Evolutionary conservation across 2,797 vertebrate genomes (phyloP).

Genomic region (Melanotaenia boesemani): DNA sequence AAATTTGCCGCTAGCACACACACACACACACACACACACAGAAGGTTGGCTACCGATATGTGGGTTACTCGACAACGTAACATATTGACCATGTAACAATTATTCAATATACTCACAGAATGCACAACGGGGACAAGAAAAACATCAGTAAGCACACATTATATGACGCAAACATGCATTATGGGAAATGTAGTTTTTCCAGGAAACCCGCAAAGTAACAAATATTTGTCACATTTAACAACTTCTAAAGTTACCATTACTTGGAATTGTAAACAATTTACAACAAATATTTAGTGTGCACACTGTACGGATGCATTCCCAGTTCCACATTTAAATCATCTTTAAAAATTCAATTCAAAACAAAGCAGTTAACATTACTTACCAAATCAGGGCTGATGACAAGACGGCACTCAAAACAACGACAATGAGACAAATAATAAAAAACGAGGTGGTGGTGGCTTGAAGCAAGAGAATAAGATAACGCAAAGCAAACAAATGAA

Average conservation of each 20-base stretch:
- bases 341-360: conserved; percentile 2
- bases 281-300: neutral
- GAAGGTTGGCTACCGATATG: too few species aligned
- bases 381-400: conserved; percentile 13
- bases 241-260: too few species aligned
- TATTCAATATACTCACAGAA: too few species aligned
- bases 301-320: neutral
- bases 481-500: neutral
- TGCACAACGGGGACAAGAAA: too few species aligned
- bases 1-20: too few species aligned
- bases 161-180: neutral
- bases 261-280: too few species aligned
- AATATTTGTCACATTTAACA: neutral
- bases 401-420: neutral
- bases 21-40: too few species aligned
- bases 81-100: too few species aligned
- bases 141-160: too few species aligned
- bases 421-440: neutral
- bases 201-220: conserved; percentile 8
- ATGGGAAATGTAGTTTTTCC: conserved; percentile 15
- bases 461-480: neutral
- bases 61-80: too few species aligned
- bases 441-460: conserved; percentile 18
- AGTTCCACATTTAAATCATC: neutral
- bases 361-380: neutral